Evolutionary conservation across 2,113 vertebrate genomes (phyloP).

Genomic region (Solenodon paradoxus): DNA sequence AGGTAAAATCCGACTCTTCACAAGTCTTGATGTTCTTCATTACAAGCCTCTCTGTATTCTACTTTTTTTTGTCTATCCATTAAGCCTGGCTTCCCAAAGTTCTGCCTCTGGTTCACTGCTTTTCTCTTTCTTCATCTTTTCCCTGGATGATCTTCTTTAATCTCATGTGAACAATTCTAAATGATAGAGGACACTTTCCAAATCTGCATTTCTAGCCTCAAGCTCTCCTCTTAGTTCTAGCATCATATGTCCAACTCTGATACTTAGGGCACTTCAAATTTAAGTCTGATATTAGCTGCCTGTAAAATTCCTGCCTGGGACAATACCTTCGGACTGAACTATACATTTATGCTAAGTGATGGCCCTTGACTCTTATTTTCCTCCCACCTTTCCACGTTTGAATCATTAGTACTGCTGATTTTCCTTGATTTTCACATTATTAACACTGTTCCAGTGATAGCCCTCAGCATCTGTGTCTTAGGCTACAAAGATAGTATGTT

Average conservation of each 20-base stretch:
- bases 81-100: not conserved
- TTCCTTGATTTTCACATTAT: not conserved
- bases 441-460: not conserved
- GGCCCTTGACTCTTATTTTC: not conserved
- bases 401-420: not conserved
- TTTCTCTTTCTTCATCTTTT: not conserved
- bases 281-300: no score
- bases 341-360: not conserved
- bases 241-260: not conserved
- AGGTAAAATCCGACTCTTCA: not conserved
- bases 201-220: not conserved
- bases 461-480: not conserved
- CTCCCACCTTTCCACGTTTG: not conserved
- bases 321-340: not conserved
- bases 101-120: not conserved
- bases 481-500: not conserved
- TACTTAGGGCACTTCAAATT: not conserved
- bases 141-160: not conserved
- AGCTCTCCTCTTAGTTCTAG: not conserved
- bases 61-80: not conserved
- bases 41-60: not conserved
- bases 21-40: not conserved
- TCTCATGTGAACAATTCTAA: not conserved
- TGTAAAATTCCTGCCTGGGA: not conserved
- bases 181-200: not conserved